Base-by-base conservation (phyloP, 2,113 vertebrate species). In the Atractosteus spatula region DNA sequence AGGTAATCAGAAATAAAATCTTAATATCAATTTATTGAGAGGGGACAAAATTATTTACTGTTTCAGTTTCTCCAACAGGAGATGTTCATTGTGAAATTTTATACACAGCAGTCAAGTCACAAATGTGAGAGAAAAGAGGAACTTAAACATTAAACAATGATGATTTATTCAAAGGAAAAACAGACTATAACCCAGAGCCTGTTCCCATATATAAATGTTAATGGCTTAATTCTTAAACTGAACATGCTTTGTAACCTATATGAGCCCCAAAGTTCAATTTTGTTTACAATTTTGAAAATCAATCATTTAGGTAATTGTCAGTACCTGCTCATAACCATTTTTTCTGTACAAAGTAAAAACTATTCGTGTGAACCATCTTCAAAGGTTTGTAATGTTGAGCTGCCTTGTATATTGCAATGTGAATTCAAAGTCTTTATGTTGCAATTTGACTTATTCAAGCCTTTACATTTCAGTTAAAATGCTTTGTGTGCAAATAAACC, bases 321-420 rank as follows among this genome's bases (percentile, higher is more conserved):
- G 83, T 79, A 65, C 59, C 78, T 75, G 71, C 69, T 76, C 71
- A 71, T 55, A 73, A 82, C 80, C 76, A 78, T 77, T 82, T 29
- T 77, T 85, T 82, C n/a, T 79, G 81, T 86, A 81, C 83, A 82
- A 65, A 72, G 65, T 64, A 59, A 72, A 66, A 69, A 57, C 75
- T 64, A 62, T 72, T 65, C 71, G 54, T 16, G 66, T 57, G 62
- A 43, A 62, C 55, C 41, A 71, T 68, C 57, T 70, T 44, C 65
- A 62, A 63, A 54, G 54, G 55, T 84, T 86, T 92, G 88, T 93
- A 90, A 90, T 91, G 93, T 92, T 94, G 92, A 91, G 91, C 94
- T 96, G 95, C 96, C 95, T 96, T 95, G 94, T 97, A 96, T 92
- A 94, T 95, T 91, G 94, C 96, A 94, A 94, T 93, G 94, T 93